Evolutionary conservation across 2,888 invertebrate species (phyloP).

Genomic region (Cantharis nigra): DNA sequence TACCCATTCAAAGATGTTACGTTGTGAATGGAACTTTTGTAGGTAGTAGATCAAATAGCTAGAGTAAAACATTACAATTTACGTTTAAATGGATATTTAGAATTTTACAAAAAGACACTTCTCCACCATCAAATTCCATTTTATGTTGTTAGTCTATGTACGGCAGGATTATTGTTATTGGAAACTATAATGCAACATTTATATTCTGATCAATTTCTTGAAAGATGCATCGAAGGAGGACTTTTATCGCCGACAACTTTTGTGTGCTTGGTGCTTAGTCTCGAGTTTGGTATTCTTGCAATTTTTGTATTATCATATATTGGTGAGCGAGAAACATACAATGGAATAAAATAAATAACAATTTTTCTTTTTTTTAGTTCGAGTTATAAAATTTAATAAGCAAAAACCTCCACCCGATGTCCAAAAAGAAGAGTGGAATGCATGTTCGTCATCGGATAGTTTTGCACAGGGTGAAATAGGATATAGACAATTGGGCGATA

Average conservation of each 20-base stretch:
- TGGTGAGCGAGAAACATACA: constrained; percentile 49
- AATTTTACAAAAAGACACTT: constrained; percentile 67
- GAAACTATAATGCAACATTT: constrained; percentile 63
- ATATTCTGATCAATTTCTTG: constrained; percentile 59
- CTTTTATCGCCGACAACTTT: constrained; percentile 63
- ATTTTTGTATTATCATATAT: constrained; percentile 61
- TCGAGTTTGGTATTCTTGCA: constrained; percentile 59
- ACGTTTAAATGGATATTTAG: constrained; percentile 68
- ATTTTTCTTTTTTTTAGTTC: constrained; percentile 54
- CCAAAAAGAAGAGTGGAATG: constrained; percentile 63
- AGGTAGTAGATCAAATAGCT: constrained; percentile 64
- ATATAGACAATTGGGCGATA: constrained; percentile 56
- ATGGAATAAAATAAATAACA: not conserved
- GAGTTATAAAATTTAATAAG: constrained; percentile 65
- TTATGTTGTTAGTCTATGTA: constrained; percentile 68
- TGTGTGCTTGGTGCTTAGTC: constrained; percentile 59
- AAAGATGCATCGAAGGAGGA: constrained; percentile 58
- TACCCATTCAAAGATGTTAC: not conserved
- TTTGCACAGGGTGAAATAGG: constrained; percentile 60
- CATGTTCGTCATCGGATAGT: constrained; percentile 57
- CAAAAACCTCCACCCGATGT: constrained; percentile 66
- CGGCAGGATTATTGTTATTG: constrained; percentile 60
- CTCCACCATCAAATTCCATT: constrained; percentile 65
- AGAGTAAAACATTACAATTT: constrained; percentile 64
- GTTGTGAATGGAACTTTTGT: constrained; percentile 1